Conservation (phyloP, 2,797 vertebrate species). For the Eleutherodactylus coqui region DNA sequence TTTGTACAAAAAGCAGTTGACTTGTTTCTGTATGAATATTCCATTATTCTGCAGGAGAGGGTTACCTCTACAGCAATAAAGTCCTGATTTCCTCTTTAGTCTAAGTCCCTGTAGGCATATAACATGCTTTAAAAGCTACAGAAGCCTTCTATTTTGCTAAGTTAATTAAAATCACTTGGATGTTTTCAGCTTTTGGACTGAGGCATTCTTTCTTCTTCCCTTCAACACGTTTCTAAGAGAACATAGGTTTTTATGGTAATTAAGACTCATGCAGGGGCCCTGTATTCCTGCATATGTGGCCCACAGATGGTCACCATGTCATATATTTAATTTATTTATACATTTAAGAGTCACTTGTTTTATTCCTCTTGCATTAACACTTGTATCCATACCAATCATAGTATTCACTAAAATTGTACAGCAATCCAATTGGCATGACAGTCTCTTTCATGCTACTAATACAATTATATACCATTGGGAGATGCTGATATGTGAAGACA, state of each 20-base stretch:
- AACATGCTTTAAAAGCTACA: not conserved
- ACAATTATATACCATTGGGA: no score
- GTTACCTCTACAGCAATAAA: conserved; percentile 67
- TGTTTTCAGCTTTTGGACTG: not conserved
- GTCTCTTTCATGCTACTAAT: no score
- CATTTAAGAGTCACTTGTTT: not conserved
- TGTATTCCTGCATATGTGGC: not conserved
- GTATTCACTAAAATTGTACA: no score
- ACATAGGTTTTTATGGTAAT: not conserved
- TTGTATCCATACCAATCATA: not conserved
- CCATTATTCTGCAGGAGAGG: conserved; percentile 71
- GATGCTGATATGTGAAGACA: no score
- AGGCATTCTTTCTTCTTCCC: not conserved
- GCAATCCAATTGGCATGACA: no score
- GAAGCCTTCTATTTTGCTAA: conserved; percentile 32
- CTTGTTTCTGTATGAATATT: conserved; percentile 72
- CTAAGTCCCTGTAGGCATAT: conserved; percentile 26
- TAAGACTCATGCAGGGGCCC: not conserved
- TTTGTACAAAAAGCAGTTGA: conserved; percentile 71
- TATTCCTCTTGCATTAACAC: not conserved
- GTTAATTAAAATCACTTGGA: conserved; percentile 25
- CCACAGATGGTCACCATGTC: not conserved
- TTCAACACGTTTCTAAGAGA: not conserved
- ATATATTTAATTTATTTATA: not conserved
- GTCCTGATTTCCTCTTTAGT: conserved; percentile 64